Percentiles rank a stretch among this genome's conserved stretches.
phyloP scores from a whole-genome alignment of 2,888 invertebrate genomes.

The Trichacis sp. region DNA sequence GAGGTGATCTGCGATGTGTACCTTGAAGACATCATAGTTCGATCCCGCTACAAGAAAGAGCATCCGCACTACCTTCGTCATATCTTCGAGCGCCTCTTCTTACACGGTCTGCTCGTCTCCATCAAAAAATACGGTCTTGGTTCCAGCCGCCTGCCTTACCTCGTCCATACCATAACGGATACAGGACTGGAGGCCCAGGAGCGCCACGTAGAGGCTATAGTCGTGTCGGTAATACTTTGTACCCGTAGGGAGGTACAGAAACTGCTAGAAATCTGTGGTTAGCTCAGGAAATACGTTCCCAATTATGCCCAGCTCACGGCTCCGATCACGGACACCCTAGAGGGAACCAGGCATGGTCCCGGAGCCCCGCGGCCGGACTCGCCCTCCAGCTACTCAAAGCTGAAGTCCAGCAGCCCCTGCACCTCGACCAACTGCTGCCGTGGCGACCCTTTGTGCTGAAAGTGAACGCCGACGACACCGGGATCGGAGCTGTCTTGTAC shows the following conservation, averaged over 20 bases:
- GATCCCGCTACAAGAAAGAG: slow-evolving; percentile 31
- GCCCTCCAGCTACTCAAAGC: background rate
- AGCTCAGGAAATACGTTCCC: no score
- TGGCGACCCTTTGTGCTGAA: background rate
- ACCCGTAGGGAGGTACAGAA: background rate
- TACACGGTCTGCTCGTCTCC: background rate
- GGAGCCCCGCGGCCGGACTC: background rate
- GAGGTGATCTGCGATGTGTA: slow-evolving; percentile 43
- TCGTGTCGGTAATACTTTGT: background rate
- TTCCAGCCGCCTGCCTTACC: background rate
- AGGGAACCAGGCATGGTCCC: background rate
- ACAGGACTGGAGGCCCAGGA: background rate
- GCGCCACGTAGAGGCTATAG: no score
- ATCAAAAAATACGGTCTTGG: slow-evolving; percentile 16
- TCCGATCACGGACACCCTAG: background rate
- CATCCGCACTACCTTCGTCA: slow-evolving; percentile 40
- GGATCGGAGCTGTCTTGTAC: no score
- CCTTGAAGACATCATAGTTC: slow-evolving; percentile 53
- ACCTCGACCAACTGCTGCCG: background rate
- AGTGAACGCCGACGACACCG: no score
- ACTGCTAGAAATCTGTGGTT: no score
- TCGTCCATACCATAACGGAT: background rate
- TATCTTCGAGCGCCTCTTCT: slow-evolving; percentile 39
- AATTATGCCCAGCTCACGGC: no score
- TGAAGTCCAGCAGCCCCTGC: background rate